A percentile compares a stretch with the other conserved stretches of the same genome.
Evolutionary conservation across 2,888 invertebrate species (phyloP).

Genomic region (Morinoia aosen): DNA sequence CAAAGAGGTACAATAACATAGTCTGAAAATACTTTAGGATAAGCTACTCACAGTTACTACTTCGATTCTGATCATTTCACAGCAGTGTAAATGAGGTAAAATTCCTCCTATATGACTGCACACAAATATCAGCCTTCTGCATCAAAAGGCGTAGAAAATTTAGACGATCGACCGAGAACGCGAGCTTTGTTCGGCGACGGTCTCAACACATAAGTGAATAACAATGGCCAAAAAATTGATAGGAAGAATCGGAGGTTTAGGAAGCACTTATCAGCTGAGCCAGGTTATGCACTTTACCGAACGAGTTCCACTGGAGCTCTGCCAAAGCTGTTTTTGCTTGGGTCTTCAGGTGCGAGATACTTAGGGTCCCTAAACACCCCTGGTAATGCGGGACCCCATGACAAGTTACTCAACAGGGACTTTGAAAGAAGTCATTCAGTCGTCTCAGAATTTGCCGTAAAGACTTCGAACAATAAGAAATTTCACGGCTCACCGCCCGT

Average conservation of each 20-base stretch:
- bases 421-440: background rate
- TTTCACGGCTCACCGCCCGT: background rate
- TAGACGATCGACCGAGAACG: background rate
- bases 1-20: background rate
- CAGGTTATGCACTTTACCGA: constrained; percentile 2
- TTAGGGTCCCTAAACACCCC: background rate
- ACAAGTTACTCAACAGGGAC: background rate
- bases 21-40: background rate
- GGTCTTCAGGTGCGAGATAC: background rate
- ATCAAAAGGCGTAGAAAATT: background rate
- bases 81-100: background rate
- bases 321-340: background rate
- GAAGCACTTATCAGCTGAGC: constrained; percentile 12
- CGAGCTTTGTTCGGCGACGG: background rate
- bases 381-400: background rate
- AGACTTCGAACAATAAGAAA: background rate
- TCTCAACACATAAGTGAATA: background rate
- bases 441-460: no score
- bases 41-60: background rate
- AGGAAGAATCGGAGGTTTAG: background rate
- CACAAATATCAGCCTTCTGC: background rate
- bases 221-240: background rate
- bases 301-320: background rate
- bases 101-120: background rate
- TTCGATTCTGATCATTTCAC: background rate